Conservation (phyloP, 2,113 vertebrate species). For the Protomyctophum bolini region DNA sequence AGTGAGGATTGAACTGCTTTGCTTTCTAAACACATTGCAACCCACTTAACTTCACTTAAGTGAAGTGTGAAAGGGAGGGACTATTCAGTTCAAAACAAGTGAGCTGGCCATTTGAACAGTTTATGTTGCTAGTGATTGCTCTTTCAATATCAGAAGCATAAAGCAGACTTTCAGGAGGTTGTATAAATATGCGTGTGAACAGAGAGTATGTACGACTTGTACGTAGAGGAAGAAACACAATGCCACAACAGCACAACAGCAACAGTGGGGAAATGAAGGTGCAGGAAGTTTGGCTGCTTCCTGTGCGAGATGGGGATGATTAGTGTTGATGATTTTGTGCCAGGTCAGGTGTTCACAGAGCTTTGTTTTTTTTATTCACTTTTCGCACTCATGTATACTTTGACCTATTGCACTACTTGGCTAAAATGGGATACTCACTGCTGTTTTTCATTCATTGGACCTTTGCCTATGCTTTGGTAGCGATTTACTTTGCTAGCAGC, state of each 20-base stretch:
- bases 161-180: constrained; percentile 40
- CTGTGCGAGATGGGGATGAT: constrained; percentile 69
- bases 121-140: neutral
- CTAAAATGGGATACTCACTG: no score
- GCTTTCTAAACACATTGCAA: constrained; percentile 73
- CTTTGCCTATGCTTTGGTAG: no score
- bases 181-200: constrained; percentile 74
- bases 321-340: constrained; percentile 69
- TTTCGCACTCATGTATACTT: no score
- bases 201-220: constrained; percentile 49
- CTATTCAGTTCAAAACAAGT: constrained; percentile 44
- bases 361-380: neutral
- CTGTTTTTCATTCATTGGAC: no score
- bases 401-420: no score
- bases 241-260: constrained; percentile 62
- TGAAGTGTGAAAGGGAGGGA: constrained; percentile 63
- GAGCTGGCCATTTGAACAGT: constrained; percentile 58
- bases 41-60: constrained; percentile 66
- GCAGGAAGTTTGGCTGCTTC: constrained; percentile 76
- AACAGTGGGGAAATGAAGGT: constrained; percentile 74
- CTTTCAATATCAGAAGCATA: constrained; percentile 49
- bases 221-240: constrained; percentile 74
- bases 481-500: no score
- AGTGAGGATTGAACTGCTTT: constrained; percentile 76
- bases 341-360: constrained; percentile 61